A percentile compares a stretch with the other conserved stretches of the same genome.
Conservation (phyloP, 2,113 vertebrate species). For the Plectropomus leopardus region DNA sequence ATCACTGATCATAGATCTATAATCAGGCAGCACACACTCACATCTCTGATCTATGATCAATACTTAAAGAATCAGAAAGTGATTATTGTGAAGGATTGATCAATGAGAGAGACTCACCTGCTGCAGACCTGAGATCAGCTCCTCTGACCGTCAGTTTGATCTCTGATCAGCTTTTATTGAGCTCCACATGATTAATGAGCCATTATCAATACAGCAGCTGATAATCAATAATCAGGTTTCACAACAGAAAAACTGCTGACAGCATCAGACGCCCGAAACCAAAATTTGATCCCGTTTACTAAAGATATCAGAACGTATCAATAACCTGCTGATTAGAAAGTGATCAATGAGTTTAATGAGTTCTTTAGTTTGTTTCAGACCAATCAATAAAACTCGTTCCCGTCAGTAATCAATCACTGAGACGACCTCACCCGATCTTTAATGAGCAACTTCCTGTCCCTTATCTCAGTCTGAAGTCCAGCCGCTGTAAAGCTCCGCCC, state of each 20-base stretch:
- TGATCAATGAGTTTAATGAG: too few relatives aligned
- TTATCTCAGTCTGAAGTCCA: slow-evolving; percentile 65
- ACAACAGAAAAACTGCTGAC: slow-evolving; percentile 13
- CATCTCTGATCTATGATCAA: too few relatives aligned
- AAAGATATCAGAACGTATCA: too few relatives aligned
- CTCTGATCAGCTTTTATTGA: slow-evolving; percentile 39
- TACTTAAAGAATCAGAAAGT: too few relatives aligned
- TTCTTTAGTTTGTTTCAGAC: too few relatives aligned
- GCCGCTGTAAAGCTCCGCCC: slow-evolving; percentile 41
- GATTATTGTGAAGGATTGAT: not conserved
- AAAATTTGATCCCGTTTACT: too few relatives aligned
- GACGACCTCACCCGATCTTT: not conserved
- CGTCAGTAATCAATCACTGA: too few relatives aligned
- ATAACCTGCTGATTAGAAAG: not conserved
- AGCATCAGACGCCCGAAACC: too few relatives aligned
- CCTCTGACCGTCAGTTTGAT: not conserved
- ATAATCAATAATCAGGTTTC: not conserved
- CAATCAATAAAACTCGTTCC: too few relatives aligned
- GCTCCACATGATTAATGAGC: slow-evolving; percentile 5
- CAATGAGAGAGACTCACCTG: not conserved
- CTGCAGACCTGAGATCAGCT: not conserved
- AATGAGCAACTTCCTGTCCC: not conserved
- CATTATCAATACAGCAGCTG: not conserved
- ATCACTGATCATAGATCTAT: too few relatives aligned
- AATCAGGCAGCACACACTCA: too few relatives aligned